These are phyloP conservation scores for Gymnarchus niloticus DNA, from an alignment of 2,113 vertebrate species.

Conservation along the genomic window DNA sequence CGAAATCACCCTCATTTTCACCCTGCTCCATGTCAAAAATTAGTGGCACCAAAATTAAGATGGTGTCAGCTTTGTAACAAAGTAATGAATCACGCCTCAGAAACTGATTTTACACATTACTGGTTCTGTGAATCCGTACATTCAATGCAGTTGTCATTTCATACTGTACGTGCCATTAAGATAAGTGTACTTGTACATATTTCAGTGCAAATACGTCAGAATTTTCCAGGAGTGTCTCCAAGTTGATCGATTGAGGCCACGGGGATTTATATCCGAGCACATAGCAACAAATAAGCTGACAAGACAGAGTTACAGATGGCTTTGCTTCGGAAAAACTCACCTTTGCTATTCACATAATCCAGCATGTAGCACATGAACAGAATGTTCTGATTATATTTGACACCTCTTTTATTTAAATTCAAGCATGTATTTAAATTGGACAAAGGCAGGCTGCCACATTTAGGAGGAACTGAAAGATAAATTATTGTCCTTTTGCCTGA, in stretches of 20 bases:
- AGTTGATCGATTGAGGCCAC: neutral
- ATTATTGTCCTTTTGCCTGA: slow-evolving; percentile 13
- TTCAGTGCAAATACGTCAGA: neutral
- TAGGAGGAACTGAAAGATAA: neutral
- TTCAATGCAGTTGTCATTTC: neutral
- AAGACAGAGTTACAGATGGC: neutral
- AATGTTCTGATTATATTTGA: neutral
- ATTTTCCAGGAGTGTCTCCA: neutral
- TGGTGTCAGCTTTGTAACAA: neutral
- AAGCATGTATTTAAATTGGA: neutral
- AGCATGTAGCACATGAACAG: neutral
- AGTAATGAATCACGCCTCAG: neutral
- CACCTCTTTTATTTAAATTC: slow-evolving; percentile 8
- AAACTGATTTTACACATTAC: neutral
- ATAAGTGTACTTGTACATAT: neutral
- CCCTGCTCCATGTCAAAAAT: neutral
- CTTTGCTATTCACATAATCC: neutral
- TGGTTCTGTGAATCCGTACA: neutral
- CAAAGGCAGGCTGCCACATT: neutral
- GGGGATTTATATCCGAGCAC: neutral
- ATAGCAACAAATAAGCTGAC: neutral
- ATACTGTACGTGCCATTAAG: neutral
- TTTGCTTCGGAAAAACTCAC: neutral
- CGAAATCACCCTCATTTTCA: neutral
- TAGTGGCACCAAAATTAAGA: neutral